phyloP scores from a whole-genome alignment of 2,797 vertebrate genomes.

The Pogoniulus pusillus region DNA sequence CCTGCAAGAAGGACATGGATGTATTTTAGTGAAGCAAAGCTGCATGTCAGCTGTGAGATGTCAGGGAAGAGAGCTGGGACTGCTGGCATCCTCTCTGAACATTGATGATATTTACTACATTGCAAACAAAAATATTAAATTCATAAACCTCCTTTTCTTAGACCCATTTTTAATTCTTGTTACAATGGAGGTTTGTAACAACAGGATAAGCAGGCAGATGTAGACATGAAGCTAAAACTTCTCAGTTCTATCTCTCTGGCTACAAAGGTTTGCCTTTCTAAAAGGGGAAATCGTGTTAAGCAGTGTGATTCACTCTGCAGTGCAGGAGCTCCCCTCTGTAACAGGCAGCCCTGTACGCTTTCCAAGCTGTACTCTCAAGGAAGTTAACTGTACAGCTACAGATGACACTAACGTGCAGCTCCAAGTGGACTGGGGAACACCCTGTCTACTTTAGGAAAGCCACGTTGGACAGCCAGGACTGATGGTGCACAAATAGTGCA shows the following conservation, averaged over 20 bases:
- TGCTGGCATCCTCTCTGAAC: not conserved
- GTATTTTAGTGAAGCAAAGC: not conserved
- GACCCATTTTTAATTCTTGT: not conserved
- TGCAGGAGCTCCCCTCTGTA: not conserved
- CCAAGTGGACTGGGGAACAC: not conserved
- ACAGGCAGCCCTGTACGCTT: not conserved
- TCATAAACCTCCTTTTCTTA: not conserved
- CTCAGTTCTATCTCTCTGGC: not conserved
- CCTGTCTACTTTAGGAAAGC: not conserved
- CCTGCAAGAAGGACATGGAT: not conserved
- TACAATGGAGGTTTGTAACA: not conserved
- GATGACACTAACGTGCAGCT: not conserved
- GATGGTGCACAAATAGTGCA: not conserved
- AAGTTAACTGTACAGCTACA: not conserved
- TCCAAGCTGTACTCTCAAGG: not conserved
- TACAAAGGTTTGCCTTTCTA: not conserved
- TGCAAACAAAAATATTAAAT: not conserved
- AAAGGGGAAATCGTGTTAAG: not conserved
- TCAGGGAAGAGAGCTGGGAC: not conserved
- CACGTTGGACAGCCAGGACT: not conserved
- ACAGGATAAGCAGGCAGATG: not conserved
- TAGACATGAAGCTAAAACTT: not conserved
- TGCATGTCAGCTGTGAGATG: not conserved
- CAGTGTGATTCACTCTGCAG: not conserved
- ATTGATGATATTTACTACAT: not conserved